Percentiles rank a stretch among this genome's conserved stretches.
Conservation (phyloP, 2,888 invertebrate species). For the Orchesellides sinensis region DNA sequence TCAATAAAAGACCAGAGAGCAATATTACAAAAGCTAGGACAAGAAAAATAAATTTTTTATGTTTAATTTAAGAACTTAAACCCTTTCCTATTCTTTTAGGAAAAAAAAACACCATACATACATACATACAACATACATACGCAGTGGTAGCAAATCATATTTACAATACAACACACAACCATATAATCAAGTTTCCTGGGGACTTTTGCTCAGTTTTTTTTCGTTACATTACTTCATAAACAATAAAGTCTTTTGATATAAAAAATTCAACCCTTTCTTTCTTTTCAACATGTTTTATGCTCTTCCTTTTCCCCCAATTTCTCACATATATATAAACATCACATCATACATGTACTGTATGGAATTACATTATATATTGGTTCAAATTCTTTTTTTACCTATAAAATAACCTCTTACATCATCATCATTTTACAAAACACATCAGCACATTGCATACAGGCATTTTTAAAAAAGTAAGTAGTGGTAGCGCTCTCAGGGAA, state of each 20-base stretch:
- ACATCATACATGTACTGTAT: conserved; percentile 3
- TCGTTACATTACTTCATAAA: background rate
- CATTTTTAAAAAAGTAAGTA: background rate
- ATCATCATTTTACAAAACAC: conserved; percentile 25
- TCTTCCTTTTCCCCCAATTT: conserved; percentile 14
- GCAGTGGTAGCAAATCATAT: background rate
- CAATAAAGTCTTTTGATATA: conserved; percentile 18
- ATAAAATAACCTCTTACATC: conserved; percentile 60
- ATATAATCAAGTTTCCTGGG: conserved; percentile 61
- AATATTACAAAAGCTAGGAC: background rate
- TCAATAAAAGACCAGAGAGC: background rate
- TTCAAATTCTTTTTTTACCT: conserved; percentile 28
- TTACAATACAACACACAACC: conserved; percentile 28
- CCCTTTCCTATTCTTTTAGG: conserved; percentile 45
- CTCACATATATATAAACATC: conserved; percentile 27
- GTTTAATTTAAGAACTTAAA: conserved; percentile 37
- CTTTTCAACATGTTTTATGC: conserved; percentile 12
- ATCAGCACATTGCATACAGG: conserved; percentile 31
- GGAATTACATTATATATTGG: conserved; percentile 10
- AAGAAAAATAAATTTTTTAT: conserved; percentile 29
- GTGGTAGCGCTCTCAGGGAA: conserved; percentile 39
- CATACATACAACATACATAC: background rate
- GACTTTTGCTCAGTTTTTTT: conserved; percentile 65
- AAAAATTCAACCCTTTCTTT: conserved; percentile 61
- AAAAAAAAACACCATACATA: conserved; percentile 11